Percentiles rank a stretch among this genome's conserved stretches.
Conservation (phyloP, 2,888 invertebrate genomes). For the Dynastes grantii region DNA sequence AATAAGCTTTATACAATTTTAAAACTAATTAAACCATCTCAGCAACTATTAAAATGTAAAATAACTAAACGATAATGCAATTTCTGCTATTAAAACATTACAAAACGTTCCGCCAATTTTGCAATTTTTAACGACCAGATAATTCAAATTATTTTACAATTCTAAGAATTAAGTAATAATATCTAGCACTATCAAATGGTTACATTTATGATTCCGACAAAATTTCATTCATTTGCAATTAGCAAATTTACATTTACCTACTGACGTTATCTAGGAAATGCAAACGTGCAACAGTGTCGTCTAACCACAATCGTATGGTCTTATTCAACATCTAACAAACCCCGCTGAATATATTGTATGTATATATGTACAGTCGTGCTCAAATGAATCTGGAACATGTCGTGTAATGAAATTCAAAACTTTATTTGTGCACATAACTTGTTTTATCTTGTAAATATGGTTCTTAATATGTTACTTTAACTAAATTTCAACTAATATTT, state of each 20-base stretch:
- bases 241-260: neutral
- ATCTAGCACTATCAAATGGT: neutral
- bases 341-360: neutral
- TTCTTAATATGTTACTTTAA: no score
- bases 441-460: no score
- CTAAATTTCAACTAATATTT: no score
- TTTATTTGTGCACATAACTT: no score
- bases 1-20: no score
- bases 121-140: slow-evolving; percentile 15
- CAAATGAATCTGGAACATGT: no score
- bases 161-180: neutral
- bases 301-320: neutral
- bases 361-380: neutral
- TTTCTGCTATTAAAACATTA: slow-evolving; percentile 5
- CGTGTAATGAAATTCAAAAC: no score
- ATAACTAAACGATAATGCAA: neutral
- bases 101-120: neutral
- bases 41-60: neutral
- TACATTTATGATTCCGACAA: neutral
- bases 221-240: neutral
- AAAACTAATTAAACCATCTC: no score
- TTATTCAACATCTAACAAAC: neutral
- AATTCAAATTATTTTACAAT: slow-evolving; percentile 6
- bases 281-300: neutral
- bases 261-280: neutral